Evolutionary conservation across 23 tunicate genomes (phyloP).

Genomic region (Phallusia fumigata): DNA sequence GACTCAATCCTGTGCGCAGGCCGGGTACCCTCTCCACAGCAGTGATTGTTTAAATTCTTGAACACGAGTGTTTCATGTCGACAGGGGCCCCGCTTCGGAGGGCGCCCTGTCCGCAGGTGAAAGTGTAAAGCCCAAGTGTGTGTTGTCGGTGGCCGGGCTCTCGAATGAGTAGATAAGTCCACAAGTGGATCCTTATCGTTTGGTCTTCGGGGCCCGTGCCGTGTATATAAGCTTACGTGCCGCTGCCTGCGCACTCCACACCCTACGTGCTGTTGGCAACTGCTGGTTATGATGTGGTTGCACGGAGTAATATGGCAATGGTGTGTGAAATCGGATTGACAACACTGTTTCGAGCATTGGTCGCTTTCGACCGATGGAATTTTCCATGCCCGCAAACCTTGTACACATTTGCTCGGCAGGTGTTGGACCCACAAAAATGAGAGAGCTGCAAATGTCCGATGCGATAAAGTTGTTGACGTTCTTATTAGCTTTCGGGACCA

Average conservation of each 20-base stretch:
- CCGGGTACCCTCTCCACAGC: not conserved
- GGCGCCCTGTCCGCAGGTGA: not conserved
- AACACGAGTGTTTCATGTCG: conserved; percentile 11
- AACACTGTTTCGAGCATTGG: no score
- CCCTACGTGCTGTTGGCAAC: not conserved
- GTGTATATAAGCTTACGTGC: not conserved
- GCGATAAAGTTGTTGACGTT: no score
- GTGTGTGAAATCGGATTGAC: no score
- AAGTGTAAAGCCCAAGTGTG: not conserved
- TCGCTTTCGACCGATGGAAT: no score
- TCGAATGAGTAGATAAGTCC: not conserved
- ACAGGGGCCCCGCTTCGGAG: no score
- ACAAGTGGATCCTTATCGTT: not conserved
- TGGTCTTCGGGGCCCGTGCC: not conserved
- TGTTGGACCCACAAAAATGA: no score
- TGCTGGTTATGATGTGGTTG: not conserved
- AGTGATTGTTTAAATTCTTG: conserved; percentile 8
- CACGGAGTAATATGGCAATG: no score
- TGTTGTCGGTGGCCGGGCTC: not conserved
- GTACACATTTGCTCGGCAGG: no score
- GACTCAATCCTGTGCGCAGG: not conserved
- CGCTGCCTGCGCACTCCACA: not conserved
- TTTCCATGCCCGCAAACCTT: no score
- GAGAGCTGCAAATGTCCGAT: no score
- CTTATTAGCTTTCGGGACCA: no score